Evolutionary conservation across 2,113 vertebrate genomes (phyloP).

Genomic region (Hirundichthys speculiger): DNA sequence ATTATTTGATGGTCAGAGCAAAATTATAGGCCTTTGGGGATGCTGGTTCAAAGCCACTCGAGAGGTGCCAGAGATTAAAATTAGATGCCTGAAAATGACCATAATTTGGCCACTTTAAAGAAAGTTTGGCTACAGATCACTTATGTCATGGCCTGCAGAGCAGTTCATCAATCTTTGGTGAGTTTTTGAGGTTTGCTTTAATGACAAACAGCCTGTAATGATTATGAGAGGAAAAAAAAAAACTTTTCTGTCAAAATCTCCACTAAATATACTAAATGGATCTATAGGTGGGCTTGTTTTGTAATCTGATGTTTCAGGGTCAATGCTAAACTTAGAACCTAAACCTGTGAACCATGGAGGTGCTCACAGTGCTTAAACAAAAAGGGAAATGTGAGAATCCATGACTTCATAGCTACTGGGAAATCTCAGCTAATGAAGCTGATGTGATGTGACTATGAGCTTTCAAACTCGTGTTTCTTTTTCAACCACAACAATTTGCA

Average conservation of each 20-base stretch:
- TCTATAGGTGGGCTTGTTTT: neutral
- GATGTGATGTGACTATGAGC: too few species aligned
- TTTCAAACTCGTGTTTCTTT: too few species aligned
- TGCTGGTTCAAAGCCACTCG: too few species aligned
- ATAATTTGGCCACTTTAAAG: too few species aligned
- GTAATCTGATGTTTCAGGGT: neutral
- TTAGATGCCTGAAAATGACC: too few species aligned
- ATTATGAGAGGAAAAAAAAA: neutral
- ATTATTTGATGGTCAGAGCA: too few species aligned
- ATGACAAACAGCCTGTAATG: neutral
- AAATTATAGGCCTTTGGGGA: too few species aligned
- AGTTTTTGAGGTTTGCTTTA: neutral
- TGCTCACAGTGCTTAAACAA: constrained; percentile 2
- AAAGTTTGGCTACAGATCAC: too few species aligned
- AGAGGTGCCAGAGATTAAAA: too few species aligned
- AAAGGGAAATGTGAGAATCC: neutral
- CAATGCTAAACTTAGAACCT: neutral
- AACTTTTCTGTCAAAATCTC: neutral
- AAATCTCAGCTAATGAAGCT: too few species aligned
- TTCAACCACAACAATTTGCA: too few species aligned
- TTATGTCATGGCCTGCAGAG: neutral
- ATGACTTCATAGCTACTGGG: neutral
- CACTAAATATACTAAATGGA: neutral
- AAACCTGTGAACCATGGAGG: neutral
- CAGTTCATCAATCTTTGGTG: neutral